phyloP scores from a whole-genome alignment of 2,797 vertebrate genomes.

The Coranthus polyacanthus region DNA sequence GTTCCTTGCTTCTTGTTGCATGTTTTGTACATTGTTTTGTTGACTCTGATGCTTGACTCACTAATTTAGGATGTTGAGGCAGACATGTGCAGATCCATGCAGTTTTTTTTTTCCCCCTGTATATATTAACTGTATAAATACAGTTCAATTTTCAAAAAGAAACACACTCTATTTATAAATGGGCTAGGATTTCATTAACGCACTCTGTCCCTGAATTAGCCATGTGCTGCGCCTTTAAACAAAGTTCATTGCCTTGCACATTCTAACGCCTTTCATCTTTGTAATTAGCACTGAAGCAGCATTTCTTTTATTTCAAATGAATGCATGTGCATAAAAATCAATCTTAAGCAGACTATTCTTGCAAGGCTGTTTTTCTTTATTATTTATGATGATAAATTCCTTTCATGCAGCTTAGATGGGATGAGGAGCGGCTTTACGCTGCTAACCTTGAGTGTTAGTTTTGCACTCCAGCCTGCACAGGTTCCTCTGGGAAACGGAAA shows the following conservation, averaged over 20 bases:
- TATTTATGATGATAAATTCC: constrained; percentile 82
- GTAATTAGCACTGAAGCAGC: constrained; percentile 85
- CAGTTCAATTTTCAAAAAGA: constrained; percentile 50
- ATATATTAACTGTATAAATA: constrained; percentile 42
- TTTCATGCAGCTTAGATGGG: constrained; percentile 71
- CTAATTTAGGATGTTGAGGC: constrained; percentile 29
- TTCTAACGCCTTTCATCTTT: constrained; percentile 85
- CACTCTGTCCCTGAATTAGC: constrained; percentile 72
- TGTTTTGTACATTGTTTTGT: constrained; percentile 41
- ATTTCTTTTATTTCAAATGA: constrained; percentile 86
- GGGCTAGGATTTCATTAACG: constrained; percentile 64
- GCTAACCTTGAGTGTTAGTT: constrained; percentile 78
- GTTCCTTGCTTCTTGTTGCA: too few relatives aligned
- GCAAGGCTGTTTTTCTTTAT: constrained; percentile 86
- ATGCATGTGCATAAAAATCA: constrained; percentile 88
- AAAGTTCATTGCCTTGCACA: constrained; percentile 83
- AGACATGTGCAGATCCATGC: constrained; percentile 19
- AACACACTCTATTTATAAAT: constrained; percentile 52
- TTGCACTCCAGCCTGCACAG: constrained; percentile 11
- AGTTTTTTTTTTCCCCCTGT: constrained; percentile 24
- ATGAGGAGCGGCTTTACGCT: constrained; percentile 51
- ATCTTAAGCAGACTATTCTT: constrained; percentile 74
- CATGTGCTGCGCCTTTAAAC: constrained; percentile 74
- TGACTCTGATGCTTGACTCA: constrained; percentile 38
- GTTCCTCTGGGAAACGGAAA: constrained; percentile 42